Percentiles rank a stretch among this genome's conserved stretches.
These are phyloP conservation scores for Procambarus clarkii DNA, from an alignment of 1,140 invertebrate species.

Conservation along the genomic window DNA sequence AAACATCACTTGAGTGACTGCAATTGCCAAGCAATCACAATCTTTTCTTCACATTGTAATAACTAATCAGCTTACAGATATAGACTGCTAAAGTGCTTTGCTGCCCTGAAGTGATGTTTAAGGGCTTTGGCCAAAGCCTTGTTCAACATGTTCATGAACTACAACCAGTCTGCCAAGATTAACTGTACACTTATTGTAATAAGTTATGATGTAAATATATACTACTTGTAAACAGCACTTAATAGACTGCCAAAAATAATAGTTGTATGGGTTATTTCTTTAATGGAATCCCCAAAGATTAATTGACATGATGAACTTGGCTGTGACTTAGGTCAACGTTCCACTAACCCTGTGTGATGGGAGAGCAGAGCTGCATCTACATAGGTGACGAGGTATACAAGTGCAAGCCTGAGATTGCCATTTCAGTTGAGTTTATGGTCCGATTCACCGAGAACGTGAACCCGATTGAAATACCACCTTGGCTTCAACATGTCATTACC, in stretches of 20 bases:
- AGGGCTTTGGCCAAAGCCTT: conserved; percentile 52
- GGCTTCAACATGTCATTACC: conserved; percentile 22
- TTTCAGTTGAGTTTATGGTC: conserved; percentile 50
- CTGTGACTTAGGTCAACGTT: conserved; percentile 56
- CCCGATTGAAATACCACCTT: conserved; percentile 32
- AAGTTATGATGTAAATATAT: background rate
- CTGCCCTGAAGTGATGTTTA: conserved; percentile 40
- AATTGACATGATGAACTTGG: conserved; percentile 42
- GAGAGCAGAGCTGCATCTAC: conserved; percentile 64
- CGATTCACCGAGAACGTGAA: conserved; percentile 29
- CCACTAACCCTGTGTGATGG: conserved; percentile 70
- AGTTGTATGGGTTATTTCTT: no score
- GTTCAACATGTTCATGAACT: conserved; percentile 42
- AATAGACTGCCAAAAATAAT: background rate
- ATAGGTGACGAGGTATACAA: conserved; percentile 54
- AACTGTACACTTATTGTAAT: background rate
- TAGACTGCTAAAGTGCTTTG: conserved; percentile 39
- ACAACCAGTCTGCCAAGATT: background rate
- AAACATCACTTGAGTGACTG: conserved; percentile 40
- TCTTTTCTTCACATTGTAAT: conserved; percentile 59
- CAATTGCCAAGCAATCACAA: conserved; percentile 41
- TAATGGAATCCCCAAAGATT: background rate
- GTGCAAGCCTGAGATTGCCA: conserved; percentile 40
- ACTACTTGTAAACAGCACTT: background rate
- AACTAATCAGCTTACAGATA: conserved; percentile 55